phyloP scores from a whole-genome alignment of 2,797 vertebrate species.

The Danio aesculapii region DNA sequence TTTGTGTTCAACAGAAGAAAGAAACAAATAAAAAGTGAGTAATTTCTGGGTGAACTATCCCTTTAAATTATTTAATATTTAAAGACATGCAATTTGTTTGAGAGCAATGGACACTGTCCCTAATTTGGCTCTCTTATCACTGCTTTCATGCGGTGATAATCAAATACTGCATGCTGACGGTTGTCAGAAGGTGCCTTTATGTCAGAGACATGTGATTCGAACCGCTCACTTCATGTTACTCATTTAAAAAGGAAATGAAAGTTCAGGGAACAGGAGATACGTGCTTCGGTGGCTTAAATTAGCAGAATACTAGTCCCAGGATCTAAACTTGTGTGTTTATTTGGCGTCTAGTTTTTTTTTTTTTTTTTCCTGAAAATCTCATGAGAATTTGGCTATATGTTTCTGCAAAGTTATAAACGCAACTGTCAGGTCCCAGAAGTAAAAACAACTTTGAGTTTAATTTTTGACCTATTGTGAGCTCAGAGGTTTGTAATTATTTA shows the following conservation, averaged over 20 bases:
- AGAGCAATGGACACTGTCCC: not conserved
- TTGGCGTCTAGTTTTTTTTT: not conserved
- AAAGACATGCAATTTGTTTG: not conserved
- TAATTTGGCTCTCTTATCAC: not conserved
- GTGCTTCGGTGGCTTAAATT: slow-evolving; percentile 51
- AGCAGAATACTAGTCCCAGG: slow-evolving; percentile 32
- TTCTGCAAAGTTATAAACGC: not conserved
- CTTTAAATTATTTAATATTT: not conserved
- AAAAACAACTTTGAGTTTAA: too few relatives aligned
- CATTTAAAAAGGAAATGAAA: slow-evolving; percentile 43
- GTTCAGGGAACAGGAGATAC: not conserved
- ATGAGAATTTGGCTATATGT: not conserved
- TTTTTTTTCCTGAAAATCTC: not conserved
- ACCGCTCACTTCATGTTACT: slow-evolving; percentile 15
- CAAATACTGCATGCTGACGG: not conserved
- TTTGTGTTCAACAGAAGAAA: too few relatives aligned
- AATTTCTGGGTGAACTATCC: too few relatives aligned
- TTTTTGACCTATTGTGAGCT: too few relatives aligned
- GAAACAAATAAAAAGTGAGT: too few relatives aligned
- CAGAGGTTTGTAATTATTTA: too few relatives aligned
- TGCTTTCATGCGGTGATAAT: not conserved
- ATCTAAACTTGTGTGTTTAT: not conserved
- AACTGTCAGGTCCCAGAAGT: too few relatives aligned
- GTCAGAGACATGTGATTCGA: slow-evolving; percentile 42
- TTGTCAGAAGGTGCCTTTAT: not conserved